Evolutionary conservation across 1,140 invertebrate genomes (phyloP).

Genomic region (Brachionus rotundiformis): DNA sequence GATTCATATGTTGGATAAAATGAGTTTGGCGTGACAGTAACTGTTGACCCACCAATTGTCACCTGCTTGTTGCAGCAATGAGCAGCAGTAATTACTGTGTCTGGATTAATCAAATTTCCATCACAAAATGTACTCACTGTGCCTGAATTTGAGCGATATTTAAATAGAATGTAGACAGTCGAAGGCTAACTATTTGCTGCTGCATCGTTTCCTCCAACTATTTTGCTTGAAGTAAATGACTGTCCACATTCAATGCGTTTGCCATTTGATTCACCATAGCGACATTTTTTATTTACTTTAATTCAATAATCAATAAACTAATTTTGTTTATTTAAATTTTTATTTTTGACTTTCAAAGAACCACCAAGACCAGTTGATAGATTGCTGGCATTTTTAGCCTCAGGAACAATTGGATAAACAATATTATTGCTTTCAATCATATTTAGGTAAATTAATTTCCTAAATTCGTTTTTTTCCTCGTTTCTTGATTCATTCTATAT

Average conservation of each 20-base stretch:
- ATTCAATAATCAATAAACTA: background rate
- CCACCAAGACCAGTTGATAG: background rate
- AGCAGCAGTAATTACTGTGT: slow-evolving; percentile 75
- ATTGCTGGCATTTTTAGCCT: background rate
- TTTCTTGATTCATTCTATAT: too few relatives aligned
- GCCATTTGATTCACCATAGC: background rate
- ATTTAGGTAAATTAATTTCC: too few relatives aligned
- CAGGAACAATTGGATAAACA: background rate
- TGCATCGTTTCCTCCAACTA: slow-evolving; percentile 27
- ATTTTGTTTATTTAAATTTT: background rate
- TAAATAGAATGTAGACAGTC: background rate
- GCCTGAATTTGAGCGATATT: background rate
- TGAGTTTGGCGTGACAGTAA: background rate
- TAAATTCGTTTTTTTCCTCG: too few relatives aligned
- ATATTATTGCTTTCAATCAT: background rate
- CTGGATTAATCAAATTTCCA: slow-evolving; percentile 73
- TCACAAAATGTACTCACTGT: slow-evolving; percentile 67
- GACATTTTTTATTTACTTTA: background rate
- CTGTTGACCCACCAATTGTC: background rate
- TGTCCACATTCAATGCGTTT: slow-evolving; percentile 4
- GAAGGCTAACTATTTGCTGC: slow-evolving; percentile 5
- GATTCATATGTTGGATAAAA: slow-evolving; percentile 20
- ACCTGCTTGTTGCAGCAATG: slow-evolving; percentile 66
- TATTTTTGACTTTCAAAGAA: background rate
- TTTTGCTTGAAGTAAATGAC: background rate